Percentiles rank a stretch among this genome's conserved stretches.
Evolutionary conservation across 2,113 vertebrate species (phyloP).

Genomic region (Xerus inauris): DNA sequence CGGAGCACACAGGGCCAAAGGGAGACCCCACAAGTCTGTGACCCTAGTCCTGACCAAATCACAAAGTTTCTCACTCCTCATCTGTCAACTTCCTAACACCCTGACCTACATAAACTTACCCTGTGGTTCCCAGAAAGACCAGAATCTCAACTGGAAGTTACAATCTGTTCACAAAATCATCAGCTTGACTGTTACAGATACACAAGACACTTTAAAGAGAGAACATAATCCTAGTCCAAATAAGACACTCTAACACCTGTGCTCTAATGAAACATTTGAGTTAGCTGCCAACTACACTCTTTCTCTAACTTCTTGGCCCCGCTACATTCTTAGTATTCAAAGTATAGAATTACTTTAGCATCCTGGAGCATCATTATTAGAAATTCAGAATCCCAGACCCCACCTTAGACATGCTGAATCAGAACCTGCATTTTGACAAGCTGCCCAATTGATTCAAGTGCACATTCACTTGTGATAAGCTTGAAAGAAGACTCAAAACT

Average conservation of each 20-base stretch:
- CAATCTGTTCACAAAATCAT: background rate
- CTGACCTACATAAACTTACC: background rate
- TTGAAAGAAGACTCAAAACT: background rate
- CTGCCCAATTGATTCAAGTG: background rate
- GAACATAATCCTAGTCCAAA: background rate
- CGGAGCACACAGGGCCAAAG: no score
- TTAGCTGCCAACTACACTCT: background rate
- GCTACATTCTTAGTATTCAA: background rate
- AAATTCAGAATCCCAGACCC: background rate
- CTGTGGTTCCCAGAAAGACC: background rate
- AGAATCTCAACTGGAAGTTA: background rate
- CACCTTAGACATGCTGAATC: background rate
- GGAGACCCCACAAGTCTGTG: no score
- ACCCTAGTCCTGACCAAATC: background rate
- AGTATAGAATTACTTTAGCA: background rate
- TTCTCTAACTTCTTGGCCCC: background rate
- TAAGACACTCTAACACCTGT: background rate
- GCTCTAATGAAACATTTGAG: background rate
- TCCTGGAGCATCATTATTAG: background rate
- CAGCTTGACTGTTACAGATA: background rate
- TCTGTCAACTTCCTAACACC: background rate
- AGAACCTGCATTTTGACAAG: background rate
- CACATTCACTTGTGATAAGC: background rate
- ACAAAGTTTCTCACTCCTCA: background rate
- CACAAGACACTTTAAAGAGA: background rate